phyloP scores from a whole-genome alignment of 2,888 invertebrate species.

The Parnassius orleans region DNA sequence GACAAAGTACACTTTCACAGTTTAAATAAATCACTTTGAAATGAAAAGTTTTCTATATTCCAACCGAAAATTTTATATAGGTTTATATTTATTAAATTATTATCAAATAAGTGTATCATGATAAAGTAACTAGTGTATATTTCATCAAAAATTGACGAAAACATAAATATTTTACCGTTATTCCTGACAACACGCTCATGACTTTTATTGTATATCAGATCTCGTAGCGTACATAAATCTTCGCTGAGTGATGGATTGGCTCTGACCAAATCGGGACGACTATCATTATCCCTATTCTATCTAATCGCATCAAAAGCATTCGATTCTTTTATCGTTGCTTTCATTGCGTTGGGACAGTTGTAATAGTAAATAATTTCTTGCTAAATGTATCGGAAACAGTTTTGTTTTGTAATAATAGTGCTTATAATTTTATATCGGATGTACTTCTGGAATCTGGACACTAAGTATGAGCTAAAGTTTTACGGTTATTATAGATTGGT shows the following conservation, averaged over 20 bases:
- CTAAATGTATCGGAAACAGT: constrained; percentile 1
- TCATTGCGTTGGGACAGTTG: constrained; percentile 13
- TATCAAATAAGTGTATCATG: no score
- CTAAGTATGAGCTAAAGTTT: no score
- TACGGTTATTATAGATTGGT: no score
- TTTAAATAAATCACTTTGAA: no score
- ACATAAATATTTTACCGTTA: constrained; percentile 2
- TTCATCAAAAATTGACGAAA: constrained; percentile 1
- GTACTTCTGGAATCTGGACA: neutral
- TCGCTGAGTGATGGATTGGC: constrained; percentile 21
- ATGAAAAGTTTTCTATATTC: no score
- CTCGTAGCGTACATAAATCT: constrained; percentile 23
- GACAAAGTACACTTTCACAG: no score
- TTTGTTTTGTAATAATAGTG: neutral
- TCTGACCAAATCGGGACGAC: constrained; percentile 1
- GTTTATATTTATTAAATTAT: no score
- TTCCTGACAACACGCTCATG: constrained; percentile 1
- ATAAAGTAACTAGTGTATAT: neutral
- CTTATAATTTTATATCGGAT: neutral
- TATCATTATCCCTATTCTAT: constrained; percentile 14
- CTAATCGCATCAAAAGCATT: constrained; percentile 26
- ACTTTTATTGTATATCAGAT: constrained; percentile 14
- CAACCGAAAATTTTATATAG: no score
- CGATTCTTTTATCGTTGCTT: constrained; percentile 19
- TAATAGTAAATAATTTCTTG: constrained; percentile 3